These are phyloP conservation scores for Falco concolor DNA, from an alignment of 2,797 vertebrate genomes.

Conservation along the genomic window DNA sequence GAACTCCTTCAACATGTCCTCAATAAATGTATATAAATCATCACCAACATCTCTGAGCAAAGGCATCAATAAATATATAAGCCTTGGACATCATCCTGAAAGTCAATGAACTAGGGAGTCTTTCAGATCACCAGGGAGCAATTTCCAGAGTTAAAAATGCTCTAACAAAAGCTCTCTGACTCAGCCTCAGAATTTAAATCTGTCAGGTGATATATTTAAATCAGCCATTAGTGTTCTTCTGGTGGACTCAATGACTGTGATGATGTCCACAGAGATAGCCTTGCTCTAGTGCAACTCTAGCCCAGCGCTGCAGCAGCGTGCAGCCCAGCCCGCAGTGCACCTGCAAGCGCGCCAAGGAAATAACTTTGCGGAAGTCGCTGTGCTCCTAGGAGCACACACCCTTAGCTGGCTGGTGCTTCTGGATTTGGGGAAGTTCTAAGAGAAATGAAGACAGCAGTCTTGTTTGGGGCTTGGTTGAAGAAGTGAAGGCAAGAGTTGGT, in stretches of 20 bases:
- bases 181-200: not conserved
- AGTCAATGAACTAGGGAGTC: not conserved
- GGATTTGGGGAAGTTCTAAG: not conserved
- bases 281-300: not conserved
- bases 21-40: conserved; percentile 24
- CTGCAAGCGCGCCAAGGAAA: not conserved
- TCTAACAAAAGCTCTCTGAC: not conserved
- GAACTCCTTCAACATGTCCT: conserved; percentile 12
- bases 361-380: fast-evolving
- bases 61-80: not conserved
- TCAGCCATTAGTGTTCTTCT: not conserved
- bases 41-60: not conserved
- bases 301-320: not conserved
- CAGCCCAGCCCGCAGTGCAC: fast-evolving
- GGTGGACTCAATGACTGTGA: not conserved
- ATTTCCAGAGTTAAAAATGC: not conserved
- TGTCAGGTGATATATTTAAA: not conserved
- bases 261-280: fast-evolving
- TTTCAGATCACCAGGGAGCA: not conserved
- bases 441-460: not conserved
- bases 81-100: not conserved
- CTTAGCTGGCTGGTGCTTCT: not conserved
- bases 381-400: not conserved
- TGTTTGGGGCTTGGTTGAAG: not conserved
- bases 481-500: not conserved